Percentiles rank a stretch among this genome's conserved stretches.
phyloP scores from a whole-genome alignment of 2,113 vertebrate genomes.

The Oophaga pumilio region DNA sequence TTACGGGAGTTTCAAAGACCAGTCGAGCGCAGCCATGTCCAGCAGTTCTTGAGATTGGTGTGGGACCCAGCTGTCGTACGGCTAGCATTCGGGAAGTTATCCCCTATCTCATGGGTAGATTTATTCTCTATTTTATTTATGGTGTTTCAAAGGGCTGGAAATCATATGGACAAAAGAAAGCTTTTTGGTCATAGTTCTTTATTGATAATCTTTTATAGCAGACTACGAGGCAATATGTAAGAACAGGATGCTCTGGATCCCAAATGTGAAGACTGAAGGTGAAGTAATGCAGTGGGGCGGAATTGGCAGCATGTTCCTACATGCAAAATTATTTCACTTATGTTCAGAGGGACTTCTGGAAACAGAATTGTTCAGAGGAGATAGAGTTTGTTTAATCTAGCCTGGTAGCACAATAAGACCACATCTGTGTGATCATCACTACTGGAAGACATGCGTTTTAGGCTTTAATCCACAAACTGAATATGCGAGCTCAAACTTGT shows the following conservation, averaged over 20 bases:
- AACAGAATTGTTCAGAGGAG: conserved; percentile 60
- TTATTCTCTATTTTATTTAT: background rate
- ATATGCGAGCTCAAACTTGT: conserved; percentile 11
- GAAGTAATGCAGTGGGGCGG: background rate
- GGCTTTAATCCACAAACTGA: conserved; percentile 15
- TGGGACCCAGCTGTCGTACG: too few relatives aligned
- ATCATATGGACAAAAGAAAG: background rate
- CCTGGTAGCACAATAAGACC: conserved; percentile 62
- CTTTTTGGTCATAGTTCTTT: background rate
- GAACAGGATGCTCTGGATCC: background rate
- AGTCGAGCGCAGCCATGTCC: too few relatives aligned
- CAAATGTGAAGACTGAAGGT: background rate
- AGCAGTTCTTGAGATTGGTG: too few relatives aligned
- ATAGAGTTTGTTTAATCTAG: conserved; percentile 65
- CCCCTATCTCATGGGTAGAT: background rate
- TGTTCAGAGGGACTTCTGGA: conserved; percentile 57
- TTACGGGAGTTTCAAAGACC: too few relatives aligned
- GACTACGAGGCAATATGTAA: background rate
- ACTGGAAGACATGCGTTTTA: conserved; percentile 29
- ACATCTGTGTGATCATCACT: conserved; percentile 58
- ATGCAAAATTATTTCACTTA: conserved; percentile 52
- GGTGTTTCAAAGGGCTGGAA: background rate
- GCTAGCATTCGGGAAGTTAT: too few relatives aligned
- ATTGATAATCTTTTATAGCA: background rate
- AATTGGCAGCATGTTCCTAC: conserved; percentile 59